These are phyloP conservation scores for Metallyticus violacea DNA, from an alignment of 2,888 invertebrate genomes.

Conservation along the genomic window DNA sequence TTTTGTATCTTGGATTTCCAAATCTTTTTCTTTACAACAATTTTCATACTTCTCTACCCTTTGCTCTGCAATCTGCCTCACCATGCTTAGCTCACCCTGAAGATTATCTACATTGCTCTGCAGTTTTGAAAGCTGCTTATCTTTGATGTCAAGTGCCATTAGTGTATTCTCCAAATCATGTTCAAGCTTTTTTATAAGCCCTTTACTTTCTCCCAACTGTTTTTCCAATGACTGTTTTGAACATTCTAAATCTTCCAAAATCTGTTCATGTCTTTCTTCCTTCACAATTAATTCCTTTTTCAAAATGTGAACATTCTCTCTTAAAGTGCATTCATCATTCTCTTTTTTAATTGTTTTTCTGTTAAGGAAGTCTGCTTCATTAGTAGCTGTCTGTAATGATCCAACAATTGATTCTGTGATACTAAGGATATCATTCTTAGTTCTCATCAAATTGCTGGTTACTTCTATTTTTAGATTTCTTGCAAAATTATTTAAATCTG, in stretches of 20 bases:
- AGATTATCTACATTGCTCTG: background rate
- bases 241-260: conserved; percentile 47
- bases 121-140: background rate
- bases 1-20: conserved; percentile 34
- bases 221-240: conserved; percentile 43
- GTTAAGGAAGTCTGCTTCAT: background rate
- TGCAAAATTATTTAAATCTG: background rate
- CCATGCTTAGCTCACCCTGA: background rate
- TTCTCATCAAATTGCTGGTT: background rate
- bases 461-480: background rate
- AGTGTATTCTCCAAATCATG: background rate
- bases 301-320: background rate
- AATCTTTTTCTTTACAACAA: background rate
- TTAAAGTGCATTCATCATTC: background rate
- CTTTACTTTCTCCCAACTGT: conserved; percentile 3
- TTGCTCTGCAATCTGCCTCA: background rate
- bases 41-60: background rate
- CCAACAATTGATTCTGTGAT: background rate
- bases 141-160: background rate
- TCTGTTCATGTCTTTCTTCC: conserved; percentile 34
- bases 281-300: background rate
- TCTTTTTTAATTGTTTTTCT: background rate
- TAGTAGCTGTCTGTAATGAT: background rate
- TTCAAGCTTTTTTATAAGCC: background rate
- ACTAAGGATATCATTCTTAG: background rate